Conservation (phyloP, 1,140 invertebrate genomes). For the Cotesia vestalis region DNA sequence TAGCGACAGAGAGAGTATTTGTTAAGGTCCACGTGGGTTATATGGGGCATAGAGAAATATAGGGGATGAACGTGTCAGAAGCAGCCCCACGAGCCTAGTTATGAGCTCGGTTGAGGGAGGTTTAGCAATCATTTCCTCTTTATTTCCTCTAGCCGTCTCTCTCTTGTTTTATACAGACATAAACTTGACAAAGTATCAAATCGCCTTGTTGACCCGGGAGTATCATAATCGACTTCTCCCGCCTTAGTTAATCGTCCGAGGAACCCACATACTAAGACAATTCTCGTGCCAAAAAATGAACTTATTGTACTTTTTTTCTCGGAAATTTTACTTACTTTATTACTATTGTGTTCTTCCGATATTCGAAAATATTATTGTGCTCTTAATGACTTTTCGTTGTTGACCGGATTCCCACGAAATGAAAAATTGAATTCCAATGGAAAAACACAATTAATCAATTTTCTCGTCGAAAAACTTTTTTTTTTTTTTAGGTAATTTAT, state of each 20-base stretch:
- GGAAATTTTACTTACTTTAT: slow-evolving; percentile 46
- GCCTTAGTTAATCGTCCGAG: slow-evolving; percentile 29
- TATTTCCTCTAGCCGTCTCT: background rate
- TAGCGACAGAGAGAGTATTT: slow-evolving; percentile 3
- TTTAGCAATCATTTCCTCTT: slow-evolving; percentile 35
- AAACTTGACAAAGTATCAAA: slow-evolving; percentile 24
- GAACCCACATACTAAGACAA: background rate
- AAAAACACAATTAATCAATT: too few species aligned
- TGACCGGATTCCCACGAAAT: too few species aligned
- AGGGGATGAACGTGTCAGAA: slow-evolving; percentile 64
- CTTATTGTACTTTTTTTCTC: slow-evolving; percentile 61
- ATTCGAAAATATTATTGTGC: slow-evolving; percentile 11
- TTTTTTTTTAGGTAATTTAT: too few species aligned
- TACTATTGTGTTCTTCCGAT: background rate
- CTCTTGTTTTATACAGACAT: slow-evolving; percentile 9
- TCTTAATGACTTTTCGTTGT: too few species aligned
- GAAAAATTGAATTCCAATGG: too few species aligned
- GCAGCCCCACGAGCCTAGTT: slow-evolving; percentile 63
- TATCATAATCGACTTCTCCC: slow-evolving; percentile 35
- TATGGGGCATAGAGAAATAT: slow-evolving; percentile 48
- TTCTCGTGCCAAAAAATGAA: too few species aligned
- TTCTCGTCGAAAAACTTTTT: too few species aligned
- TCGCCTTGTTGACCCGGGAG: slow-evolving; percentile 32
- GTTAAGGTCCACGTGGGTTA: slow-evolving; percentile 30
- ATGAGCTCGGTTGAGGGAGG: slow-evolving; percentile 57